These are phyloP conservation scores for Egretta garzetta DNA, from an alignment of 2,113 vertebrate genomes.

Conservation along the genomic window DNA sequence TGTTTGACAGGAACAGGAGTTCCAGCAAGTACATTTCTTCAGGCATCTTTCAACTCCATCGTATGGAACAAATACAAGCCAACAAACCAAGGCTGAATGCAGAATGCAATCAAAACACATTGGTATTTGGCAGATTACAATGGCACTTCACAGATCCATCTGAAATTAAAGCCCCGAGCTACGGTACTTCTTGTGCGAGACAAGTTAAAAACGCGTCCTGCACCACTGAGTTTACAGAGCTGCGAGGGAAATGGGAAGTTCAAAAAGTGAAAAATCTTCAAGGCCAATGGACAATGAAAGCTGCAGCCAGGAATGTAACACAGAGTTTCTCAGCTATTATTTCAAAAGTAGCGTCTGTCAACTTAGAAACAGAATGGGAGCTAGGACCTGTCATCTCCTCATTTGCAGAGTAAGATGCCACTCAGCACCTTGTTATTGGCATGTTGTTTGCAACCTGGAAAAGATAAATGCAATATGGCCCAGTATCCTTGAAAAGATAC, in stretches of 20 bases:
- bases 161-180: neutral
- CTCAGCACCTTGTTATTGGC: neutral
- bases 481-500: neutral
- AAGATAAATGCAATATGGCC: neutral
- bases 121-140: neutral
- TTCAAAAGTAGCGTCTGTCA: neutral
- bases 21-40: neutral
- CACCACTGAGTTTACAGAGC: neutral
- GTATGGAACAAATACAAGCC: neutral
- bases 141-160: neutral
- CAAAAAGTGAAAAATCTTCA: neutral
- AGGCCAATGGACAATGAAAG: neutral
- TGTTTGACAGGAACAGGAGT: neutral
- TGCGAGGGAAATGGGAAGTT: neutral
- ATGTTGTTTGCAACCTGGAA: neutral
- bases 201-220: neutral
- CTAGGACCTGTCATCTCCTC: neutral
- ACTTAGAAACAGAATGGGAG: neutral
- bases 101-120: neutral
- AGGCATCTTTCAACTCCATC: neutral
- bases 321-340: rapidly evolving
- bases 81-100: neutral
- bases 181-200: neutral
- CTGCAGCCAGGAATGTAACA: neutral
- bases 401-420: neutral